phyloP scores from a whole-genome alignment of 1,140 invertebrate species.

The Drosophila triauraria region DNA sequence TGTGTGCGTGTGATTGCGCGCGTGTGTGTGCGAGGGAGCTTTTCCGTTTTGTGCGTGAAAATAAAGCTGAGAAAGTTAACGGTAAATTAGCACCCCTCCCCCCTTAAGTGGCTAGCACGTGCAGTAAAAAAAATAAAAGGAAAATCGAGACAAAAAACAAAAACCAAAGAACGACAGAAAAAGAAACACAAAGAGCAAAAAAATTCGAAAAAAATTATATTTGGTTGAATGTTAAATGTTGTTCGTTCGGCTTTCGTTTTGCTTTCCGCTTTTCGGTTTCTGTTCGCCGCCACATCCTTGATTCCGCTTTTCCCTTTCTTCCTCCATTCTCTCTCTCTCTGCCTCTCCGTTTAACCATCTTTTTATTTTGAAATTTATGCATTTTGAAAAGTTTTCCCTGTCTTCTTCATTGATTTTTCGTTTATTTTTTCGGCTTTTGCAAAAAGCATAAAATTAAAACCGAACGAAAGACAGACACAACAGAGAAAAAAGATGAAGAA shows the following conservation, averaged over 20 bases:
- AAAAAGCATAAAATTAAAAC: constrained; percentile 48
- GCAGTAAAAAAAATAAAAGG: constrained; percentile 38
- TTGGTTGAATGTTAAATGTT: constrained; percentile 53
- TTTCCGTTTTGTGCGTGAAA: constrained; percentile 63
- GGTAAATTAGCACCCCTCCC: constrained; percentile 62
- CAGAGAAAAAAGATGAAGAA: constrained; percentile 49
- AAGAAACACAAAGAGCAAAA: constrained; percentile 20
- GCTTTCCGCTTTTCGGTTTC: constrained; percentile 25
- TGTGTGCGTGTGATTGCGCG: constrained; percentile 2
- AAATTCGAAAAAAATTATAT: constrained; percentile 31
- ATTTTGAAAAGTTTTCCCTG: constrained; percentile 60
- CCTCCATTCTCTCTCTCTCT: constrained; percentile 14
- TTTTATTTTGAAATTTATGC: constrained; percentile 63
- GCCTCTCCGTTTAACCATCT: constrained; percentile 25
- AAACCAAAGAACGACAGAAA: constrained; percentile 13
- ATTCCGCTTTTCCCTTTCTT: constrained; percentile 3
- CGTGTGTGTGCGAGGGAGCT: constrained; percentile 33
- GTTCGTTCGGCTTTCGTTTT: constrained; percentile 43
- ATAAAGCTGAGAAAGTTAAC: constrained; percentile 68
- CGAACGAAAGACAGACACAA: constrained; percentile 66
- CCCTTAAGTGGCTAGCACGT: constrained; percentile 53
- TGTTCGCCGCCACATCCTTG: constrained; percentile 31
- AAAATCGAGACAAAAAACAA: constrained; percentile 12
- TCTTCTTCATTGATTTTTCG: constrained; percentile 18
- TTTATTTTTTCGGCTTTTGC: constrained; percentile 31